These are phyloP conservation scores for Nysson spinosus DNA, from an alignment of 2,888 invertebrate species.

Conservation along the genomic window DNA sequence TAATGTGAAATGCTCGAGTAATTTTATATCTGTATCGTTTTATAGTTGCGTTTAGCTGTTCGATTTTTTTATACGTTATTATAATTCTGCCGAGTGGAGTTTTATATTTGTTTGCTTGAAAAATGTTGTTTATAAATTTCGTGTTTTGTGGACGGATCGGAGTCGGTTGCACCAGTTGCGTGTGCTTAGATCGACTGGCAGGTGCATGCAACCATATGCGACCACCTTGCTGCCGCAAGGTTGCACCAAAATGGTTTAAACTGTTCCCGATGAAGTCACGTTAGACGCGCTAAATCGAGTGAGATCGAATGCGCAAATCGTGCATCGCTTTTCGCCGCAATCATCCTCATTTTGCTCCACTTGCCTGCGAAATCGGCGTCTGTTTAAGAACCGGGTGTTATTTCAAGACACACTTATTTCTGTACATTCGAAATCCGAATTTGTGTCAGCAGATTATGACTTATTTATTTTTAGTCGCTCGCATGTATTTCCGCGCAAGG, in stretches of 20 bases:
- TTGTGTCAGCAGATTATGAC: no score
- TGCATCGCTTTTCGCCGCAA: not conserved
- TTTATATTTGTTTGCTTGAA: not conserved
- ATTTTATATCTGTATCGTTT: no score
- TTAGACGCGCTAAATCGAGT: conserved; percentile 26
- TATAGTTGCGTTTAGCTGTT: no score
- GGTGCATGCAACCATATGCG: conserved; percentile 64
- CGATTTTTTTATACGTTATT: no score
- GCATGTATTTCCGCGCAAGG: no score
- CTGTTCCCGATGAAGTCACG: conserved; percentile 50
- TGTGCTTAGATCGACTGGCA: conserved; percentile 35
- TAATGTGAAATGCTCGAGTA: no score
- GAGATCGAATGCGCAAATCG: conserved; percentile 13
- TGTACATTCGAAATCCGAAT: no score
- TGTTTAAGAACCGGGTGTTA: no score
- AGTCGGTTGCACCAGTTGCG: conserved; percentile 46
- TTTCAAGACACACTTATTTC: no score
- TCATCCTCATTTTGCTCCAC: not conserved
- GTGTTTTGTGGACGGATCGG: not conserved
- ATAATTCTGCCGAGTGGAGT: no score
- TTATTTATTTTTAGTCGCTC: no score
- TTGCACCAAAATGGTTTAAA: conserved; percentile 60
- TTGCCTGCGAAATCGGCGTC: no score
- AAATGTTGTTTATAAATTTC: conserved; percentile 6
- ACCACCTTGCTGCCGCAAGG: conserved; percentile 62